Conservation (phyloP, 2,888 invertebrate species). For the Xestia ashworthii region DNA sequence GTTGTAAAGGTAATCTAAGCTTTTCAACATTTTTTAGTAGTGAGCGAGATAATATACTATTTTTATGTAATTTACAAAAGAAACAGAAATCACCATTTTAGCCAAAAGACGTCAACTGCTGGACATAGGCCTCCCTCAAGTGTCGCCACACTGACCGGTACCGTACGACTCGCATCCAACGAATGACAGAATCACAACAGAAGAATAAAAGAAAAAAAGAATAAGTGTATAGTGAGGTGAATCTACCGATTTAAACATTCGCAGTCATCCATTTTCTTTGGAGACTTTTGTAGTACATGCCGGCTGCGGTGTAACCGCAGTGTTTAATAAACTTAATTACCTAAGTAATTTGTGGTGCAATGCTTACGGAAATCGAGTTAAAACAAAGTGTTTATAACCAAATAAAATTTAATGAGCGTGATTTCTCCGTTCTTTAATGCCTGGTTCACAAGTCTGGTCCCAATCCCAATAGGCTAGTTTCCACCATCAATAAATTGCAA, state of each 20-base stretch:
- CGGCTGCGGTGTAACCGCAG: neutral
- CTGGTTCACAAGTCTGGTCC: neutral
- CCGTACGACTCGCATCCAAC: too few relatives aligned
- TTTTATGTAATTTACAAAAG: neutral
- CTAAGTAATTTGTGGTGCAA: constrained; percentile 31
- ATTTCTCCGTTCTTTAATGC: constrained; percentile 15
- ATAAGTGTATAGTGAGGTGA: neutral
- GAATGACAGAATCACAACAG: too few relatives aligned
- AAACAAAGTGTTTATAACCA: constrained; percentile 38
- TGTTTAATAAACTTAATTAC: constrained; percentile 43
- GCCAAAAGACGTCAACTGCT: too few relatives aligned
- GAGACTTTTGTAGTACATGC: constrained; percentile 27
- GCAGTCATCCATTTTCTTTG: constrained; percentile 36
- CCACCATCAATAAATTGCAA: too few relatives aligned
- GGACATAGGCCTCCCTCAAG: too few relatives aligned
- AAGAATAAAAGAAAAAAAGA: too few relatives aligned
- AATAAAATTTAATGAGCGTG: constrained; percentile 25
- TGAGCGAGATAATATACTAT: neutral
- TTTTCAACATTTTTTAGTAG: neutral
- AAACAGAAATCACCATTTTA: neutral
- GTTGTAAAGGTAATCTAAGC: too few relatives aligned
- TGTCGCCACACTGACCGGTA: too few relatives aligned
- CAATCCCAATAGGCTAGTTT: neutral
- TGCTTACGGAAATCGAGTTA: constrained; percentile 23
- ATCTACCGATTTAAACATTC: neutral